Base-by-base conservation (phyloP, 2,888 invertebrate genomes). In the Cartodere bifasciata region DNA sequence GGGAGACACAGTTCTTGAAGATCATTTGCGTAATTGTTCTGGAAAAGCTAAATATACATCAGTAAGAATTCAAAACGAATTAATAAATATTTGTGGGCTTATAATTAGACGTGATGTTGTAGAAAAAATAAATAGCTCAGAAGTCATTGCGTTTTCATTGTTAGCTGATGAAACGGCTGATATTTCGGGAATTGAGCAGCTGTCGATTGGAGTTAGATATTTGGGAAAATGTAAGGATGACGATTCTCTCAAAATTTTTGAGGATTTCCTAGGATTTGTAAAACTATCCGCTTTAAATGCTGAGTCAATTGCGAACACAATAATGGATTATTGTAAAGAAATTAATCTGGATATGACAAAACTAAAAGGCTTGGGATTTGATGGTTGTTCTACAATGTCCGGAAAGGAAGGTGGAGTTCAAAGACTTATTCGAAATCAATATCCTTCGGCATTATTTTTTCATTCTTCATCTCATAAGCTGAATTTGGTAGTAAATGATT, bases 371-470 rank as follows among this genome's bases (percentile, higher is more conserved):
- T 35, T 37, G 32, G 44, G 42, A 2, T 46, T 38, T 38, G 44
- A 46, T 37, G 46, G 42, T 12, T 46, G 45, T 35, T 44, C 45
- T 14, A 39, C 44, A n/a, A 44, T 42, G 39, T 29, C 42, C 16
- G 42, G 45, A 23, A 37, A 37, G 32, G 29, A 30, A 9, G 36
- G 32, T 14, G 44, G 41, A 13, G 43, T 45, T 20, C 34, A 38
- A 40, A 29, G 14, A 33, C 34, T 34, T 27, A 26, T 33, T 32
- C 24, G 31, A 31, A 34, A 25, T 27, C 27, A 24, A 35, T 35
- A 32, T 41, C 39, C 31, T 37, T 41, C 34, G 41, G 40, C 32
- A 35, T 40, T 28, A n/a, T 29, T 12, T 13, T 29, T 29, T 10
- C 29, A 29, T 29, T 29, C 21, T 20, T 12, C 21, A 2, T 39